Conservation (phyloP, 64 coral and sea anemone species). For the Montipora efflorescens region DNA sequence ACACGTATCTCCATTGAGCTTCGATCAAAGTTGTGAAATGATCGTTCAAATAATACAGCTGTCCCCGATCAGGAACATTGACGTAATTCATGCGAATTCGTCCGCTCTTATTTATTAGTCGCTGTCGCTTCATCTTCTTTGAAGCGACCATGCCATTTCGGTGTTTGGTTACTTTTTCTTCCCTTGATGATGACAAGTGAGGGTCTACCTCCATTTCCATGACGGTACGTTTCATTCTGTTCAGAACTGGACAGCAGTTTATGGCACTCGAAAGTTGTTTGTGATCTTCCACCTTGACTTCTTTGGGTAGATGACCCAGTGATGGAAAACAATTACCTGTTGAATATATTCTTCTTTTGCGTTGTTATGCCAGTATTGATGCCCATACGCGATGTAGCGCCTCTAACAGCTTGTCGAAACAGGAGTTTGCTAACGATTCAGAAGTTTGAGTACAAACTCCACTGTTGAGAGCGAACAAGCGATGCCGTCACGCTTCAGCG, state of each 20-base stretch:
- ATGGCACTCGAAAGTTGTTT: constrained; percentile 15
- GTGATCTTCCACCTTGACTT: constrained; percentile 43
- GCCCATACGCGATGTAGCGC: background rate
- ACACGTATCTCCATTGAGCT: constrained; percentile 83
- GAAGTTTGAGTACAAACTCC: background rate
- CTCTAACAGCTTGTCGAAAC: background rate
- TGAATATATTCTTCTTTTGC: background rate
- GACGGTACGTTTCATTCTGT: constrained; percentile 13
- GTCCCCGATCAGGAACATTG: constrained; percentile 68
- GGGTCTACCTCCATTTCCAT: constrained; percentile 85
- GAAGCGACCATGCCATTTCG: constrained; percentile 56
- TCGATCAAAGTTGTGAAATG: constrained; percentile 93
- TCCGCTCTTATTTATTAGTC: constrained; percentile 72
- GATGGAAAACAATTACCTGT: background rate
- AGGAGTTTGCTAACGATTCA: background rate
- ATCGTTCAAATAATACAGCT: constrained; percentile 75
- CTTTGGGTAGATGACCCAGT: background rate
- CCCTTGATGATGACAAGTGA: constrained; percentile 24
- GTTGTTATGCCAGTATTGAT: background rate
- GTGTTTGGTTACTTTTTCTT: constrained; percentile 50
- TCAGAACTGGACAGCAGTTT: constrained; percentile 38
- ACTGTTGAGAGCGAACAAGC: background rate
- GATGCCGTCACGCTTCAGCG: background rate
- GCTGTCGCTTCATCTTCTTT: constrained; percentile 75
- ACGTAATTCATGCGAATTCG: constrained; percentile 60